Evolutionary conservation across 2,113 vertebrate genomes (phyloP).

Genomic region (Eulacestoma nigropectus): DNA sequence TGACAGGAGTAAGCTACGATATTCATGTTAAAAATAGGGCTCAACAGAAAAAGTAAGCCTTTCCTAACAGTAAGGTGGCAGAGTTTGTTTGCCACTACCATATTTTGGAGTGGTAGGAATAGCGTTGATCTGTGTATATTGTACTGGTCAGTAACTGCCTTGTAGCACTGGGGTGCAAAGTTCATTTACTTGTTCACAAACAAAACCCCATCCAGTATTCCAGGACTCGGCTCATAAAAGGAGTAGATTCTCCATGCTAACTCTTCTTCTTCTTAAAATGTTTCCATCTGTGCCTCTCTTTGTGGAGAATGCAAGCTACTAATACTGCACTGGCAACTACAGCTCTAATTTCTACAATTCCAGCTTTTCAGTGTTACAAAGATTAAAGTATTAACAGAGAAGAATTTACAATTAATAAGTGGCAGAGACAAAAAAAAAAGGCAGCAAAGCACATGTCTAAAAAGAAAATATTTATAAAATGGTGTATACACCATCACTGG

Average conservation of each 20-base stretch:
- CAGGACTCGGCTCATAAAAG: neutral
- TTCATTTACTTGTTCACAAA: neutral
- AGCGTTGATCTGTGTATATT: neutral
- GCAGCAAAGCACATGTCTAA: neutral
- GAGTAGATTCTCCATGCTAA: neutral
- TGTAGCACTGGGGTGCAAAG: neutral
- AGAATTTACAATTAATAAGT: constrained; percentile 26
- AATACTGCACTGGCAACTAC: neutral
- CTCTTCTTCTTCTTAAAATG: neutral
- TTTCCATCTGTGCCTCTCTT: neutral
- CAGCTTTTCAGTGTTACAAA: neutral
- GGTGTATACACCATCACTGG: constrained; percentile 19
- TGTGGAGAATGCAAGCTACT: neutral
- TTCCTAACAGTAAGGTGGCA: neutral
- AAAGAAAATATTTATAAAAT: constrained; percentile 37
- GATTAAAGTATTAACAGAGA: constrained; percentile 23
- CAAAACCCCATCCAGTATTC: neutral
- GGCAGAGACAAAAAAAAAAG: neutral
- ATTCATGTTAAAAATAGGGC: neutral
- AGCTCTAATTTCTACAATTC: neutral
- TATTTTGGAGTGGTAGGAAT: neutral
- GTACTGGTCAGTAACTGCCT: neutral
- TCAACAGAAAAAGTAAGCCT: neutral
- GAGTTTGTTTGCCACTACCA: neutral
- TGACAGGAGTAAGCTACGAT: neutral